These are phyloP conservation scores for Trisateles emortualis DNA, from an alignment of 2,888 invertebrate genomes.

Conservation along the genomic window DNA sequence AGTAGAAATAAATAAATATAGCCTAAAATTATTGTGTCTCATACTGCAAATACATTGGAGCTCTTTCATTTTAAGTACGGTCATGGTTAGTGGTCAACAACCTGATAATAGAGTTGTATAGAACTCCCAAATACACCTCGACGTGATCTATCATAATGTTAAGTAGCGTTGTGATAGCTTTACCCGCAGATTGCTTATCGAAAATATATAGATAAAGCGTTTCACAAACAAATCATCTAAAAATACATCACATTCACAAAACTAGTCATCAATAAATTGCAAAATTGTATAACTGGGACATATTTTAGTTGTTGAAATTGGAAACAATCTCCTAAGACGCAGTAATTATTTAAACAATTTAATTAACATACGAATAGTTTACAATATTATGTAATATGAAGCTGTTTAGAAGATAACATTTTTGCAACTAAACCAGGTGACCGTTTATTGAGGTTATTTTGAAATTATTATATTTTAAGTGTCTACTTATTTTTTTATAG, in stretches of 20 bases:
- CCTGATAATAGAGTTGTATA: too few species aligned
- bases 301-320: conserved; percentile 13
- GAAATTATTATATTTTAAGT: conserved; percentile 5
- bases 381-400: conserved; percentile 15
- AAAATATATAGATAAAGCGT: not conserved
- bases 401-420: conserved; percentile 4
- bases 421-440: conserved; percentile 14
- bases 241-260: not conserved
- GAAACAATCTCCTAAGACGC: conserved; percentile 19
- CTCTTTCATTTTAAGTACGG: too few species aligned
- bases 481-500: not conserved
- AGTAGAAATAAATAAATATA: too few species aligned
- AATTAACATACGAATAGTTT: conserved; percentile 22
- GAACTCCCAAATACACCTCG: too few species aligned
- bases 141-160: conserved; percentile 7
- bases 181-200: too few species aligned
- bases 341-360: conserved; percentile 7
- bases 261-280: conserved; percentile 9
- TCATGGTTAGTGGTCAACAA: too few species aligned
- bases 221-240: not conserved
- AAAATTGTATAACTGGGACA: conserved; percentile 26
- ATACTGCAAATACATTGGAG: too few species aligned
- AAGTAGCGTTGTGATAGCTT: too few species aligned
- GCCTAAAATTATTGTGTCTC: too few species aligned
- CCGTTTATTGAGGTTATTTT: not conserved